Evolutionary conservation across 2,888 invertebrate genomes (phyloP).

Genomic region (Ditula angustiorana): DNA sequence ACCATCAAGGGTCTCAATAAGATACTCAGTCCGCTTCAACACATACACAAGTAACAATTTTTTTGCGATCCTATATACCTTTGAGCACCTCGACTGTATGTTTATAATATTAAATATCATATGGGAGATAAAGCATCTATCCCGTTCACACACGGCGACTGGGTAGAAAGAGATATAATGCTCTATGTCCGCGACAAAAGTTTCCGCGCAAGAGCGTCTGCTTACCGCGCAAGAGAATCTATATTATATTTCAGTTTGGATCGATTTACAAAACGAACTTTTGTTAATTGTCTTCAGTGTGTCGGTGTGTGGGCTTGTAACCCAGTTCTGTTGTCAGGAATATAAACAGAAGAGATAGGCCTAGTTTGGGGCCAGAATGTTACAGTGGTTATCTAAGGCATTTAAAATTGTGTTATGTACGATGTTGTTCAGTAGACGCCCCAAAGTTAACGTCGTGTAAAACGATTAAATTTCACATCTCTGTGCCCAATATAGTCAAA

Average conservation of each 20-base stretch:
- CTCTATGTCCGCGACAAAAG: too few species aligned
- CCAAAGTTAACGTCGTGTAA: neutral
- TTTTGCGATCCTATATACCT: too few species aligned
- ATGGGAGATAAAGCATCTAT: too few species aligned
- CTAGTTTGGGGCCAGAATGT: neutral
- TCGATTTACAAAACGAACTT: neutral
- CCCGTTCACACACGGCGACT: too few species aligned
- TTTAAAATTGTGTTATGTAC: neutral
- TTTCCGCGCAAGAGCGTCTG: neutral
- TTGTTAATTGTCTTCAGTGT: neutral
- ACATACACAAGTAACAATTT: too few species aligned
- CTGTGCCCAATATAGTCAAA: neutral
- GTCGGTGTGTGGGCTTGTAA: neutral
- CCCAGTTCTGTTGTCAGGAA: neutral
- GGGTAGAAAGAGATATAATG: too few species aligned
- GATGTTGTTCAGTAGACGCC: neutral
- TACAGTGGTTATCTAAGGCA: neutral
- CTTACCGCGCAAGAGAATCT: neutral
- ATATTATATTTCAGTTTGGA: neutral
- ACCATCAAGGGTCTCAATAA: too few species aligned
- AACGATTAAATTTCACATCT: neutral
- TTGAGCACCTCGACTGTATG: too few species aligned
- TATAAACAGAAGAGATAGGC: neutral
- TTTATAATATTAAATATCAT: too few species aligned
- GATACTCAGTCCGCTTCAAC: too few species aligned